Evolutionary conservation across 2,113 vertebrate genomes (phyloP).

Genomic region (Coreoperca whiteheadi): DNA sequence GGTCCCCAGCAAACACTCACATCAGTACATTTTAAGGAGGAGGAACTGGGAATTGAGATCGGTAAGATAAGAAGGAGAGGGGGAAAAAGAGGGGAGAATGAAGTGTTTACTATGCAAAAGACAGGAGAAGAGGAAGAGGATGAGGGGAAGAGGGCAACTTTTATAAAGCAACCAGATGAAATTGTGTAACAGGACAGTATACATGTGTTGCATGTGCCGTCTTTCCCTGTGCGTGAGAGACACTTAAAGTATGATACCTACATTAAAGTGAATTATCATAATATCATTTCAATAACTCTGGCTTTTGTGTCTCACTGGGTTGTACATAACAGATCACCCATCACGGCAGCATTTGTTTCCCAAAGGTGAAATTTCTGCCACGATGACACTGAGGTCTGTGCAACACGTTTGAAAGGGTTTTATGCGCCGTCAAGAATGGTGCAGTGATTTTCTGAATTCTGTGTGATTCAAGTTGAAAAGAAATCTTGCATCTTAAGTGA

Average conservation of each 20-base stretch:
- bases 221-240: slow-evolving; percentile 66
- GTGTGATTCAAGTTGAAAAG: neutral
- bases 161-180: slow-evolving; percentile 49
- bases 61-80: slow-evolving; percentile 10
- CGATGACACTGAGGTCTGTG: neutral
- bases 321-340: neutral
- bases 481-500: too few species aligned
- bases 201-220: slow-evolving; percentile 76
- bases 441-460: neutral
- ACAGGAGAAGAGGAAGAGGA: slow-evolving; percentile 28
- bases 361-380: neutral
- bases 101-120: slow-evolving; percentile 81
- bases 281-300: slow-evolving; percentile 45
- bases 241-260: slow-evolving; percentile 39
- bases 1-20: too few species aligned
- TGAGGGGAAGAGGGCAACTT: slow-evolving; percentile 43
- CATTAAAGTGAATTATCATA: slow-evolving; percentile 70
- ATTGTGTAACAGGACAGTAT: slow-evolving; percentile 54
- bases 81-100: slow-evolving; percentile 18
- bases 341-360: too few species aligned
- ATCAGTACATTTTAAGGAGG: slow-evolving; percentile 8
- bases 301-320: slow-evolving; percentile 36
- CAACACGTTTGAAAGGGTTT: neutral
- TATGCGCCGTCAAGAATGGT: neutral
- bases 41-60: neutral